phyloP scores from a whole-genome alignment of 2,888 invertebrate species.

The Lacanobia wlatinum region DNA sequence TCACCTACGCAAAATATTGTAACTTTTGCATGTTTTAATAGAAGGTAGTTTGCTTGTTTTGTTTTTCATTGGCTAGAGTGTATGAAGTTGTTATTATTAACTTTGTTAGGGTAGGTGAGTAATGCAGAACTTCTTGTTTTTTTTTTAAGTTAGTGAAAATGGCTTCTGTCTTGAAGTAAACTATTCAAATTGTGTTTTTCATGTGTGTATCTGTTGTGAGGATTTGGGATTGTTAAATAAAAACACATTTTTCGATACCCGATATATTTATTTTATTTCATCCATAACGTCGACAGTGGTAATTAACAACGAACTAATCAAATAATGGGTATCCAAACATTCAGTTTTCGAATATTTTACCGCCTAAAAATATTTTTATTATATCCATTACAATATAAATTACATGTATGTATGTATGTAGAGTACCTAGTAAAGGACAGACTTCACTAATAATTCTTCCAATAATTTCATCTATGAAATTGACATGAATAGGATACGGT shows the following conservation, averaged over 20 bases:
- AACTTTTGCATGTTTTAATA: constrained; percentile 5
- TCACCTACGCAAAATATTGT: background rate
- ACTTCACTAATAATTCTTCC: constrained; percentile 63
- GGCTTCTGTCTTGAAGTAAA: background rate
- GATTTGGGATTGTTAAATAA: too few species aligned
- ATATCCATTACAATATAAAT: constrained; percentile 70
- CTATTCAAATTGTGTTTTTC: background rate
- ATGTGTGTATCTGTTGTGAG: background rate
- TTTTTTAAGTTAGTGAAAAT: background rate
- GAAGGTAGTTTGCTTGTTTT: background rate
- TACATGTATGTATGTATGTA: constrained; percentile 89
- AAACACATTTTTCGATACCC: constrained; percentile 76
- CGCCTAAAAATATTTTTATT: constrained; percentile 75
- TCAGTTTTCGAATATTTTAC: constrained; percentile 77
- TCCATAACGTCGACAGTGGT: constrained; percentile 82
- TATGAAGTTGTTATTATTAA: background rate
- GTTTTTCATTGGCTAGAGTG: background rate
- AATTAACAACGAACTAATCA: constrained; percentile 84
- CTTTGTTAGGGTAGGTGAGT: background rate
- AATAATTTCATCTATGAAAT: constrained; percentile 71
- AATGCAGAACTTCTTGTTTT: too few species aligned
- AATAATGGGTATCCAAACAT: constrained; percentile 82
- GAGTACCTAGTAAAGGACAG: constrained; percentile 75
- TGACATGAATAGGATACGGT: constrained; percentile 68
- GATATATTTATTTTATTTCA: constrained; percentile 82